Conservation (phyloP, 1,140 invertebrate genomes). For the Caenorhabditis tropicalis region DNA sequence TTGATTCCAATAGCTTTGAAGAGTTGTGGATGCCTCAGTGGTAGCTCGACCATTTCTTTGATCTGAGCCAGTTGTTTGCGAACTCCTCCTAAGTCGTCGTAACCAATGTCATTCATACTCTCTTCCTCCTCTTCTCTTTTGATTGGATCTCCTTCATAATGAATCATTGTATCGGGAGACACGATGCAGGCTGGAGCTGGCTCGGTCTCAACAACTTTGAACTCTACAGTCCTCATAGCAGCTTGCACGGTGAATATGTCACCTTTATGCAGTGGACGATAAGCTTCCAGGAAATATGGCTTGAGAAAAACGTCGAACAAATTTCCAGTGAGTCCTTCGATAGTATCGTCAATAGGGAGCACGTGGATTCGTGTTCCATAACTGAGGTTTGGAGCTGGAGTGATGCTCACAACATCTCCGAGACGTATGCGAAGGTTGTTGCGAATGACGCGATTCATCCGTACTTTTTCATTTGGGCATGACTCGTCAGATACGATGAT, state of each 20-base stretch:
- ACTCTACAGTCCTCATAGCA: slow-evolving; percentile 97
- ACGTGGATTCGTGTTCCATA: slow-evolving; percentile 98
- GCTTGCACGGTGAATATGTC: slow-evolving; percentile 98
- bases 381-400: slow-evolving; percentile 92
- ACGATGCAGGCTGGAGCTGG: slow-evolving; percentile 97
- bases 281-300: slow-evolving; percentile 98
- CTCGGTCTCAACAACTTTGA: slow-evolving; percentile 98
- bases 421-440: slow-evolving; percentile 96
- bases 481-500: slow-evolving; percentile 95
- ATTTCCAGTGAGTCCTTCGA: slow-evolving; percentile 94
- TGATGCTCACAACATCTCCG: slow-evolving; percentile 85
- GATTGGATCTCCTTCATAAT: slow-evolving; percentile 97
- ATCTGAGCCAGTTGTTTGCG: slow-evolving; percentile 98
- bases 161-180: slow-evolving; percentile 97
- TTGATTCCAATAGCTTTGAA: slow-evolving; percentile 87
- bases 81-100: slow-evolving; percentile 97
- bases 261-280: slow-evolving; percentile 95
- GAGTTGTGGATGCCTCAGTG: slow-evolving; percentile 92
- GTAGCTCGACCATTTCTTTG: slow-evolving; percentile 99
- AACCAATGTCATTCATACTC: slow-evolving; percentile 94
- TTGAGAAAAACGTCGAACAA: slow-evolving; percentile 99
- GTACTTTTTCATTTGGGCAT: slow-evolving; percentile 94
- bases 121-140: slow-evolving; percentile 99
- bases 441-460: slow-evolving; percentile 97
- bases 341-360: slow-evolving; percentile 97